A percentile compares a stretch with the other conserved stretches of the same genome.
Conservation (phyloP, 2,797 vertebrate genomes). For the Vespertilio murinus region DNA sequence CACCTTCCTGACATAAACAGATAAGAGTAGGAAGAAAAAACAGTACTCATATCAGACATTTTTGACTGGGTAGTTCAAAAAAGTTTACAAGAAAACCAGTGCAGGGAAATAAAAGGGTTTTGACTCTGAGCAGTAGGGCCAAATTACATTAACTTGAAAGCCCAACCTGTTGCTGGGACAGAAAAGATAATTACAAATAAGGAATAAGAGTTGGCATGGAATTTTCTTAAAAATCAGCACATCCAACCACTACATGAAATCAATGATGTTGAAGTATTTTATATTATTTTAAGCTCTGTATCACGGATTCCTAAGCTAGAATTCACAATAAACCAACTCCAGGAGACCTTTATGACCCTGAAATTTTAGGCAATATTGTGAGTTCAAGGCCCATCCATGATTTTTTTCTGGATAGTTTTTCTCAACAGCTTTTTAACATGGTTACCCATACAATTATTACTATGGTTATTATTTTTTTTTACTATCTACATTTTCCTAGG, state of each 20-base stretch:
- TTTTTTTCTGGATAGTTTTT: background rate
- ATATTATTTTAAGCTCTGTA: background rate
- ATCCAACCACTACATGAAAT: background rate
- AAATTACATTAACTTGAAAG: background rate
- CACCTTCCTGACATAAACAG: conserved; percentile 43
- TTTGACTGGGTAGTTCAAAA: background rate
- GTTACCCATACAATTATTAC: background rate
- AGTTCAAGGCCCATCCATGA: background rate
- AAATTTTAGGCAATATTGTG: background rate
- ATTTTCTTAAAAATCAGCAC: background rate
- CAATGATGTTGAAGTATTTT: conserved; percentile 4
- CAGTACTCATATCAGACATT: conserved; percentile 1
- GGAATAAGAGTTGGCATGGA: background rate
- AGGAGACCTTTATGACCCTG: background rate
- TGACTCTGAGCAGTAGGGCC: background rate
- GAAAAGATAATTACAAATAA: background rate
- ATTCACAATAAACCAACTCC: background rate
- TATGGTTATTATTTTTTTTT: background rate
- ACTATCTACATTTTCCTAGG: background rate
- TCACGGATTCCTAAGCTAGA: background rate
- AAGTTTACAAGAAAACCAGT: conserved; percentile 50
- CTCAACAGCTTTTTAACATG: conserved; percentile 25
- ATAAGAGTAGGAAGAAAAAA: conserved; percentile 61
- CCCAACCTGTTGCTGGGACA: background rate
- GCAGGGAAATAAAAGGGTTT: conserved; percentile 35